Base-by-base conservation (phyloP, 2,797 vertebrate species). In the Botia kubotai region DNA sequence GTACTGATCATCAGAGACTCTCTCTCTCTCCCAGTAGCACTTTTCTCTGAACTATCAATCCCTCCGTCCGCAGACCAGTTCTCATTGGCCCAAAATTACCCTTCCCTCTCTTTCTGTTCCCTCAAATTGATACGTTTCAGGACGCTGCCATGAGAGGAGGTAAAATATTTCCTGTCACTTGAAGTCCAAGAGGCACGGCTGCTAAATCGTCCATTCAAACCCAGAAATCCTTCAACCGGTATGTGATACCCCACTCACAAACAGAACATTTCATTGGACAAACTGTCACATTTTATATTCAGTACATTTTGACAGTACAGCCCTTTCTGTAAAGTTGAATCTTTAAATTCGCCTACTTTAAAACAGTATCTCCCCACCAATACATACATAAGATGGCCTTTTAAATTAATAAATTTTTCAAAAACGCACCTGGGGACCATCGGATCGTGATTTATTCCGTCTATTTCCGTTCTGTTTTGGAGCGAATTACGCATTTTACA, bases 31-130 rank as follows among this genome's bases (percentile, higher is more conserved):
- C 84, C 85, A 67, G 79, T 63, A 73, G 84, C 75, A 82, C 87
- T 88, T 83, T 83, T 75, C 86, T 86, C 80, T 72, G 81, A 19
- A 70, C 85, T 87, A 82, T 88, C 87, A 86, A 77, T 82, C 72
- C 63, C 50, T 82, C 79, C 65, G 77, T 85, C 79, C 80, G 72
- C 72, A 82, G 50, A 75, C 69, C 79, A 80, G 74, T 70, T 74
- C 85, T 75, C 83, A 81, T 84, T 82, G 82, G 65, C 68, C 84
- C 77, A 72, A 75, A 77, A 72, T 75, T 39, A 79, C 63, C 60
- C 72, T 78, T 79, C 75, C 62, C 69, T 63, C 72, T 43, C 66
- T 72, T 76, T 81, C 77, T 68, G 52, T 81, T 82, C 75, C 43
- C 75, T 82, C 84, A 77, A 81, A 82, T 82, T 77, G 80, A 75